Base-by-base conservation (phyloP, 2,113 vertebrate species). In the Erinaceus europaeus region DNA sequence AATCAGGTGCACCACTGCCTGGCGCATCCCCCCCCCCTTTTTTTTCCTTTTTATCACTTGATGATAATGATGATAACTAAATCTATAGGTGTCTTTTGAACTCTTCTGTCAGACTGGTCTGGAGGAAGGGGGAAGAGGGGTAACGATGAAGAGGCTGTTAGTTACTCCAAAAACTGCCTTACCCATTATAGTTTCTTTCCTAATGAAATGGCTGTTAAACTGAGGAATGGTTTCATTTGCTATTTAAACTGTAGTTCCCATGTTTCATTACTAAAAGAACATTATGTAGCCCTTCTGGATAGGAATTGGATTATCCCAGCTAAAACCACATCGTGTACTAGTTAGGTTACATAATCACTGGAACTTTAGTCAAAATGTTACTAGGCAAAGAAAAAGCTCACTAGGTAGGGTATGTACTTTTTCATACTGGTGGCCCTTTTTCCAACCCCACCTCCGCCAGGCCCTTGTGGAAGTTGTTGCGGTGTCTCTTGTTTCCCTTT, bases 121-220 rank as follows among this genome's bases (percentile, higher is more conserved):
- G 53, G 38, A 79, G 7, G 46, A 82, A 44, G 38, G 32, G 44
- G 32, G 18, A 57, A 62, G 34, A 59, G 27, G 29, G 32, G 80
- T 50, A 59, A 25, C 21, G 61, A 73, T 67, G 55, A 44, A 44
- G 52, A 44, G n/a, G 50, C 20, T n/a, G 44, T 12, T 17, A 64
- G 0, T 84, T 73, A 73, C 29, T 57, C n/a, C n/a, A n/a, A n/a
- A n/a, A n/a, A n/a, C n/a, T n/a, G n/a, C n/a, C n/a, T n/a, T n/a
- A n/a, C n/a, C n/a, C 9, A 12, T 32, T 78, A 25, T 75, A 4
- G 53, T 36, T 61, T 80, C 48, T 59, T 88, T 75, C 78, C 34
- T 79, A 73, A 83, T 71, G 85, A 88, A 83, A 50, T 79, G 18
- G 75, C 44, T 90, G 7, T 89, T 83, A n/a, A 40, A 50, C 17